A percentile compares a stretch with the other conserved stretches of the same genome.
phyloP scores from a whole-genome alignment of 2,888 invertebrate genomes.

The Melieria picta region DNA sequence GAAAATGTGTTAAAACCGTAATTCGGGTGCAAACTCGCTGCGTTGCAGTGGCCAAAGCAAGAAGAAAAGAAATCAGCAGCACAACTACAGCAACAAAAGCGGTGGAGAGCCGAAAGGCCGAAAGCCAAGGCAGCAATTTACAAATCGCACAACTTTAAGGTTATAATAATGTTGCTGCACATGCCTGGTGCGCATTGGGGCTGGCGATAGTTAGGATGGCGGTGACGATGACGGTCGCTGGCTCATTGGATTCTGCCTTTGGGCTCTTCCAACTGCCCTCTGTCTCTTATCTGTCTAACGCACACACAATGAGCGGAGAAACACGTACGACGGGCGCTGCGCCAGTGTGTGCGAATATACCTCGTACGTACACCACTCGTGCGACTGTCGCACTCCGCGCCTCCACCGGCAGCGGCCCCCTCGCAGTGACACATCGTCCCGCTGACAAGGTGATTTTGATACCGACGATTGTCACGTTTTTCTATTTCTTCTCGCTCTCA shows the following conservation, averaged over 20 bases:
- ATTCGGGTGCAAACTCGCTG: not conserved
- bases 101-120: not conserved
- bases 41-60: no score
- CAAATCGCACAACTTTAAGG: constrained; percentile 12
- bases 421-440: not conserved
- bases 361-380: not conserved
- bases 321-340: no score
- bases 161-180: constrained; percentile 7
- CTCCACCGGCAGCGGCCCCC: not conserved
- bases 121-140: not conserved
- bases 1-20: constrained; percentile 11
- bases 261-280: no score
- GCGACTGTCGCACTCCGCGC: not conserved
- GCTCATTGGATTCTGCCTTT: no score
- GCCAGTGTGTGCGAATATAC: no score
- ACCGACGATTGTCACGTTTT: constrained; percentile 29
- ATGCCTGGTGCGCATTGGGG: no score
- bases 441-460: constrained; percentile 33
- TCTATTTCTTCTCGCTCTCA: not conserved
- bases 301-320: not conserved
- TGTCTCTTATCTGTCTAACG: not conserved
- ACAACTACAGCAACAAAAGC: not conserved
- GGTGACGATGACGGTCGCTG: no score
- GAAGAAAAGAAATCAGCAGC: no score
- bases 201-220: no score